Percentiles rank a stretch among this genome's conserved stretches.
Conservation (phyloP, 2,888 invertebrate genomes). For the Phrixothrix hirtus region DNA sequence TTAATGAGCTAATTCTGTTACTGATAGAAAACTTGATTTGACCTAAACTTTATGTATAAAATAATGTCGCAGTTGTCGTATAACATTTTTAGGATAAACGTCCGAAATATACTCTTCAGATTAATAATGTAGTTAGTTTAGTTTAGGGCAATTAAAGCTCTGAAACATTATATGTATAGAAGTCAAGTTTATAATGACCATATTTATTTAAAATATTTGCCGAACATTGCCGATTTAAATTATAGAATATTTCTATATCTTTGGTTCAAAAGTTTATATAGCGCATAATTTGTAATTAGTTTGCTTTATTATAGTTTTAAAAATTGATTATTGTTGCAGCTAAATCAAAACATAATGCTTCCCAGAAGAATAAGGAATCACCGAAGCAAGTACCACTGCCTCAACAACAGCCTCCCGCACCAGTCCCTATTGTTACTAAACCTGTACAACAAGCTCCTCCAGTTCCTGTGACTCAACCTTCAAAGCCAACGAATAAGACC, state of each 20-base stretch:
- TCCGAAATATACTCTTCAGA: no score
- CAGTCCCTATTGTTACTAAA: conserved; percentile 18
- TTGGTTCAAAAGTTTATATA: neutral
- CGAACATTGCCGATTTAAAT: no score
- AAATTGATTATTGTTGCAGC: conserved; percentile 14
- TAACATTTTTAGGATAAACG: no score
- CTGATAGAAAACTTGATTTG: no score
- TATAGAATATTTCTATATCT: no score
- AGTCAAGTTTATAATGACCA: no score
- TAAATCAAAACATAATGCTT: conserved; percentile 49
- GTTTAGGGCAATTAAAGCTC: no score
- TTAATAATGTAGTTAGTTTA: no score
- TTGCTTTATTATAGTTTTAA: neutral
- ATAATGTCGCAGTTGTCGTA: no score
- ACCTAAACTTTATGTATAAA: no score
- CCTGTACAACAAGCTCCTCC: conserved; percentile 32
- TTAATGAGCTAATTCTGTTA: neutral
- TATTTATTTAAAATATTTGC: no score
- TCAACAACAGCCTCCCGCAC: conserved; percentile 12
- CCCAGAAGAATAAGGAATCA: conserved; percentile 43
- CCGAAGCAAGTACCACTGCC: conserved; percentile 32
- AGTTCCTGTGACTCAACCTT: conserved; percentile 53
- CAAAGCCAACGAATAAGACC: conserved; percentile 58
- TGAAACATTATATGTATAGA: no score
- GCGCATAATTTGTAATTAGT: neutral